phyloP scores from a whole-genome alignment of 2,113 vertebrate genomes.

The Gobiocypris rarus region DNA sequence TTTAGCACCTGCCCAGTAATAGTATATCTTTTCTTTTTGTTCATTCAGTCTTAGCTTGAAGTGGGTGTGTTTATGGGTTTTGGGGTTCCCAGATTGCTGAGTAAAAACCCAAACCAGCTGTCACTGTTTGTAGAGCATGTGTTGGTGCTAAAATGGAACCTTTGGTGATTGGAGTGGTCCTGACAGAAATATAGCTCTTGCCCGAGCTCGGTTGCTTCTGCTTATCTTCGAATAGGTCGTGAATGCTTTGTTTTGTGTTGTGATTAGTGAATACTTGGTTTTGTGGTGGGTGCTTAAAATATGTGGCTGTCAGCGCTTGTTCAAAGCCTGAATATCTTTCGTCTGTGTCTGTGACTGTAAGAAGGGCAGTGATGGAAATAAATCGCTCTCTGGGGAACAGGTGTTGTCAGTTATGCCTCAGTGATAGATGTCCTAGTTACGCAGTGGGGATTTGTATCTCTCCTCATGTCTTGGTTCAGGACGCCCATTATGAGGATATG shows the following conservation, averaged over 20 bases:
- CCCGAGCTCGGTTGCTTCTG: background rate
- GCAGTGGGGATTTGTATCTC: background rate
- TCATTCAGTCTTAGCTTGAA: background rate
- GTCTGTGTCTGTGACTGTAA: background rate
- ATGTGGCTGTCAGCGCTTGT: background rate
- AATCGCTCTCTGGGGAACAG: background rate
- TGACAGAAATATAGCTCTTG: background rate
- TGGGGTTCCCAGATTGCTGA: constrained; percentile 1
- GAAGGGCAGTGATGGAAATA: constrained; percentile 18
- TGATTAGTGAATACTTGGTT: background rate
- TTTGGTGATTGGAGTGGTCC: background rate
- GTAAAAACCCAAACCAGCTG: constrained; percentile 58
- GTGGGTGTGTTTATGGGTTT: constrained; percentile 35
- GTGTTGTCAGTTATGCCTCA: constrained; percentile 15
- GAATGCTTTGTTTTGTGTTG: constrained; percentile 4
- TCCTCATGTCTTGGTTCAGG: background rate
- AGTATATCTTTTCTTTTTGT: background rate
- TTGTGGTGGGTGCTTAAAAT: background rate
- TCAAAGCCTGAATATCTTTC: background rate
- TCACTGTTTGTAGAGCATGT: constrained; percentile 34
- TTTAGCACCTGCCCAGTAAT: background rate
- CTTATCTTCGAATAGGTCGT: background rate
- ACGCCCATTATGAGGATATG: background rate
- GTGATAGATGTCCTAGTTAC: constrained; percentile 27
- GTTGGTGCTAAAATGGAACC: constrained; percentile 17